Percentiles rank a stretch among this genome's conserved stretches.
Conservation (phyloP, 2,113 vertebrate species). For the Gnathonemus echidnorhynchus region DNA sequence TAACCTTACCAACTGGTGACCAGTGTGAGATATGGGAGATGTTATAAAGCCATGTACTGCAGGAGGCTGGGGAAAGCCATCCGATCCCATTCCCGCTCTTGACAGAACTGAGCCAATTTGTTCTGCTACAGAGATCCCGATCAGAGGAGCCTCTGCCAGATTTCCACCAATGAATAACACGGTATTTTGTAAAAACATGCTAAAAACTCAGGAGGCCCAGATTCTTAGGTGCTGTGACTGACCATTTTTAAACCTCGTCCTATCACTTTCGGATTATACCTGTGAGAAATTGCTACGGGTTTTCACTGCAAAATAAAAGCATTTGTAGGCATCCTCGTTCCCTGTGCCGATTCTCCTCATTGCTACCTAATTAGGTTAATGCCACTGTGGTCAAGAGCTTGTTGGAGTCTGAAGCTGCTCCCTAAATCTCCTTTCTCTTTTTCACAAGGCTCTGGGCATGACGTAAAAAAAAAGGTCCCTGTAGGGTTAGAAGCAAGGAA, state of each 20-base stretch:
- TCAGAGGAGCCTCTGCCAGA: not conserved
- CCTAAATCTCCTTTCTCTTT: not conserved
- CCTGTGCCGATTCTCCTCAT: not conserved
- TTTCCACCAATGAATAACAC: not conserved
- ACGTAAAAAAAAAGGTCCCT: not conserved
- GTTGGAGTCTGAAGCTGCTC: not conserved
- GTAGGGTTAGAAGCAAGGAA: not conserved
- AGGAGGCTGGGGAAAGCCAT: not conserved
- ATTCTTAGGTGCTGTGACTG: not conserved
- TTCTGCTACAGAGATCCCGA: not conserved
- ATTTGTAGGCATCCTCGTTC: not conserved
- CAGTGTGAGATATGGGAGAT: not conserved
- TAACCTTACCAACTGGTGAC: not conserved
- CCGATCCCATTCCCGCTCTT: not conserved
- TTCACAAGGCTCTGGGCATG: not conserved
- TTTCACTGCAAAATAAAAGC: not conserved
- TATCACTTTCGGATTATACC: not conserved
- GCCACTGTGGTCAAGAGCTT: not conserved
- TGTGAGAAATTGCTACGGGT: not conserved
- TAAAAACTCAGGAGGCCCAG: not conserved
- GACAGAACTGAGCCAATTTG: not conserved
- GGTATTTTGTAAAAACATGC: not conserved
- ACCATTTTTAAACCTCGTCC: not conserved
- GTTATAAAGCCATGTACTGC: not conserved
- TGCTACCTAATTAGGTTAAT: not conserved